Percentiles rank a stretch among this genome's conserved stretches.
Evolutionary conservation across 1,140 invertebrate species (phyloP).

Genomic region (Polyergus mexicanus): DNA sequence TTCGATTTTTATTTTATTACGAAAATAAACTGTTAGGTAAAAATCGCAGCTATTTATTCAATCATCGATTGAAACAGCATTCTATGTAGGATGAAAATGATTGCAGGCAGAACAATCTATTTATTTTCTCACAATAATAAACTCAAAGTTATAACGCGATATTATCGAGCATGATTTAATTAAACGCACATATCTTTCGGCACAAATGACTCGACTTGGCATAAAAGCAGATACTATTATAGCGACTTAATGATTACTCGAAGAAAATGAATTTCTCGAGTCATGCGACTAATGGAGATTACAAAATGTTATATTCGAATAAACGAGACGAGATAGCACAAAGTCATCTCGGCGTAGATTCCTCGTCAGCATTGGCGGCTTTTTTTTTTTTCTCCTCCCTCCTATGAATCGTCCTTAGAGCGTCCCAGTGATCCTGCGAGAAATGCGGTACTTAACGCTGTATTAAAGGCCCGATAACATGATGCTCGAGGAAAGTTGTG

Average conservation of each 20-base stretch:
- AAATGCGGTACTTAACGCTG: constrained; percentile 64
- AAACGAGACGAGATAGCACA: constrained; percentile 36
- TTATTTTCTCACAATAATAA: background rate
- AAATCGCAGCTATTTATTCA: constrained; percentile 2
- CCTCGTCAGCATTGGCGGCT: constrained; percentile 34
- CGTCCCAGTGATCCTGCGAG: constrained; percentile 31
- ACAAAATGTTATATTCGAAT: constrained; percentile 45
- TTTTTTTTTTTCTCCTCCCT: constrained; percentile 35
- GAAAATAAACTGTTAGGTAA: background rate
- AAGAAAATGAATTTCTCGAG: constrained; percentile 30
- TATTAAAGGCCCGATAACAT: constrained; percentile 70
- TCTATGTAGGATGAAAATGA: background rate
- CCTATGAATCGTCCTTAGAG: constrained; percentile 53
- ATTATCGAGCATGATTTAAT: constrained; percentile 20
- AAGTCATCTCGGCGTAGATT: constrained; percentile 55
- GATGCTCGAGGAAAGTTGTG: constrained; percentile 74
- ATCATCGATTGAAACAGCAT: background rate
- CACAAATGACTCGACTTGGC: background rate
- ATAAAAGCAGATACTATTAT: background rate
- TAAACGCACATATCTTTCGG: background rate
- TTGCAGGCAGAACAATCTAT: constrained; percentile 1
- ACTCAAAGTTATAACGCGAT: background rate
- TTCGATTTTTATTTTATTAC: background rate
- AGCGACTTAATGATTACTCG: constrained; percentile 23
- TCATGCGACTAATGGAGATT: constrained; percentile 40